Base-by-base conservation (phyloP, 2,888 invertebrate species). In the Mesorhabditis spiculigera region DNA sequence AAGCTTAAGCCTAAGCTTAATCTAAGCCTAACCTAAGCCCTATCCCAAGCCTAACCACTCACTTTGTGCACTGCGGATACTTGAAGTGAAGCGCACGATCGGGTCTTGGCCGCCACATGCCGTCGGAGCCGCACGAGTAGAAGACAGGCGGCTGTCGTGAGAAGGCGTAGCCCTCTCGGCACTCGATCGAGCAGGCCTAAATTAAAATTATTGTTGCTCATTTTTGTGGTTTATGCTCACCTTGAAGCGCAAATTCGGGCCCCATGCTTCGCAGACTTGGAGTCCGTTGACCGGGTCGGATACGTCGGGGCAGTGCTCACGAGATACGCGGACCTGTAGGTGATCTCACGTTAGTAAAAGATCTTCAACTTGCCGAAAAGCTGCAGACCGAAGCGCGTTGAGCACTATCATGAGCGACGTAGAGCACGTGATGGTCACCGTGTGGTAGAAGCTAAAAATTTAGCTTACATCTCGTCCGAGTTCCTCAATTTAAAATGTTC, bases 61-160 rank as follows among this genome's bases (percentile, higher is more conserved):
- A 82, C 81, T 83, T 79, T n/a, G 86, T 82, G 76, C 86, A 86
- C 66, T 82, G 82, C n/a, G 86, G 86, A 73, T 86, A 86, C 64
- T 74, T 75, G 76, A 86, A 84, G 64, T 72, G 63, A 5, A 68
- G 67, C 50, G 71, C 73, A n/a, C 72, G 70, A 50, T 72, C 67
- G 8, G 79, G 75, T 5, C 78, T 63, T 10, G 95, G 95, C 80
- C 94, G 90, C 97, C 96, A 97, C 88, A 94, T 93, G 62, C 96
- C 97, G 90, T 96, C 95, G 68, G 93, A 93, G n/a, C 95, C 95
- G 86, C 97, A 97, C 1, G 94, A 94, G 87, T 95, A 97, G 89
- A 96, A 96, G 79, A 93, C 92, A 1, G 96, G 95, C n/a, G 95
- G 93, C 70, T 91, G 91, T 86, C 93, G 92, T 0, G 95, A 94